A percentile compares a stretch with the other conserved stretches of the same genome.
These are phyloP conservation scores for Temnothorax nylanderi DNA, from an alignment of 1,140 invertebrate genomes.

Conservation along the genomic window DNA sequence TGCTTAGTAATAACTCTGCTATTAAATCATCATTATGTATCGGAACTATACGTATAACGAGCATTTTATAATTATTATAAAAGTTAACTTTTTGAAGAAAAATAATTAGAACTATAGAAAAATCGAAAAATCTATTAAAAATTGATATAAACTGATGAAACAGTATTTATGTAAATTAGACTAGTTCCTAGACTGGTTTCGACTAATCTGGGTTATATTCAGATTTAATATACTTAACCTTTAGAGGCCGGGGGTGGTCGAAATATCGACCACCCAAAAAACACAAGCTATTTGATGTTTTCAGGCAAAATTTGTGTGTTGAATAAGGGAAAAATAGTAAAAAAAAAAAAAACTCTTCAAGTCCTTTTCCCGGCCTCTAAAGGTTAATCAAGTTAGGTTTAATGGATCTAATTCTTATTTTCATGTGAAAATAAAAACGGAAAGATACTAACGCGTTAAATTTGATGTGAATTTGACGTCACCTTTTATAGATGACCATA, in stretches of 20 bases:
- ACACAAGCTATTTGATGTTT: no score
- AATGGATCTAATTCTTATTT: not conserved
- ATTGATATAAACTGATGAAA: not conserved
- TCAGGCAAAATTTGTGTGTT: no score
- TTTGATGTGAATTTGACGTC: not conserved
- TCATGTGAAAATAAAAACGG: not conserved
- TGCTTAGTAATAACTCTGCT: constrained; percentile 59
- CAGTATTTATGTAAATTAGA: not conserved
- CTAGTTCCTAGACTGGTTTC: not conserved
- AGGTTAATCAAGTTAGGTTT: not conserved
- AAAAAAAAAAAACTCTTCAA: no score
- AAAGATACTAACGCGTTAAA: not conserved
- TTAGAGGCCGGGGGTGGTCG: no score
- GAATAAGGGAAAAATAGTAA: no score
- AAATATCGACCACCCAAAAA: no score
- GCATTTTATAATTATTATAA: not conserved
- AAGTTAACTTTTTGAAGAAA: not conserved
- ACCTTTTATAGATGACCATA: not conserved
- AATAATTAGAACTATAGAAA: constrained; percentile 2
- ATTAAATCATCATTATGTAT: not conserved
- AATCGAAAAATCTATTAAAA: not conserved
- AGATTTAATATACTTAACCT: not conserved
- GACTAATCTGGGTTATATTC: not conserved
- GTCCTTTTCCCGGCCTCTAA: no score
- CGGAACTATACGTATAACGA: not conserved